phyloP scores from a whole-genome alignment of 2,888 invertebrate species.

The Meteorus colon region DNA sequence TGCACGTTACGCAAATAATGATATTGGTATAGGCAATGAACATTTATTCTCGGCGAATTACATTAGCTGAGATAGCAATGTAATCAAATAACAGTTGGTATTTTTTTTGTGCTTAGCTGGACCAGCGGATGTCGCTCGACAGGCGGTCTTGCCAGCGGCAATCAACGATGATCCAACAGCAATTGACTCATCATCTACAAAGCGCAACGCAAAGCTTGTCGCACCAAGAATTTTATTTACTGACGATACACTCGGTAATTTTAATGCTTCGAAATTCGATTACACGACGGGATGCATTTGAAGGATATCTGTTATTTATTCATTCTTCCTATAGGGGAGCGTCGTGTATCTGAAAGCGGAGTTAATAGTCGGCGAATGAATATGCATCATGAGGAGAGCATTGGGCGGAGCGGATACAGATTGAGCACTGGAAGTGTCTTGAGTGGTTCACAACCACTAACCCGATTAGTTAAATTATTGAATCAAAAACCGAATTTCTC shows the following conservation, averaged over 20 bases:
- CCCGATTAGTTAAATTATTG: conserved; percentile 76
- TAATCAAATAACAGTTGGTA: conserved; percentile 8
- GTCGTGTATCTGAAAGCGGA: conserved; percentile 66
- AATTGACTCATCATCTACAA: conserved; percentile 25
- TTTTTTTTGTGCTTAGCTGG: not conserved
- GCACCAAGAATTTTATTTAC: conserved; percentile 71
- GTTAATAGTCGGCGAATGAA: conserved; percentile 48
- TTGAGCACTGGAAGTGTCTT: conserved; percentile 66
- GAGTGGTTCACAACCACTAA: conserved; percentile 72
- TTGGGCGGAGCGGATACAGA: conserved; percentile 57
- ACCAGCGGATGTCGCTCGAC: not conserved
- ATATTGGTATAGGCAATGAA: not conserved
- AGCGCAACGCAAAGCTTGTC: conserved; percentile 58
- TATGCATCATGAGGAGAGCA: conserved; percentile 3
- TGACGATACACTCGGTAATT: conserved; percentile 68
- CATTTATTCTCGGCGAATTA: not conserved
- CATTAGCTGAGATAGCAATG: not conserved
- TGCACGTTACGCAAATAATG: conserved; percentile 74
- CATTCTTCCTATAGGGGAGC: conserved; percentile 54
- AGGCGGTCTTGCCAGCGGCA: conserved; percentile 49
- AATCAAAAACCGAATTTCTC: conserved; percentile 75
- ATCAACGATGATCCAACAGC: conserved; percentile 56
- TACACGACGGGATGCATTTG: not conserved
- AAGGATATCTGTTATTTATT: conserved; percentile 29
- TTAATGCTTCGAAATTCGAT: not conserved